Evolutionary conservation across 2,888 invertebrate genomes (phyloP).

Genomic region (Nomada lathburiana): DNA sequence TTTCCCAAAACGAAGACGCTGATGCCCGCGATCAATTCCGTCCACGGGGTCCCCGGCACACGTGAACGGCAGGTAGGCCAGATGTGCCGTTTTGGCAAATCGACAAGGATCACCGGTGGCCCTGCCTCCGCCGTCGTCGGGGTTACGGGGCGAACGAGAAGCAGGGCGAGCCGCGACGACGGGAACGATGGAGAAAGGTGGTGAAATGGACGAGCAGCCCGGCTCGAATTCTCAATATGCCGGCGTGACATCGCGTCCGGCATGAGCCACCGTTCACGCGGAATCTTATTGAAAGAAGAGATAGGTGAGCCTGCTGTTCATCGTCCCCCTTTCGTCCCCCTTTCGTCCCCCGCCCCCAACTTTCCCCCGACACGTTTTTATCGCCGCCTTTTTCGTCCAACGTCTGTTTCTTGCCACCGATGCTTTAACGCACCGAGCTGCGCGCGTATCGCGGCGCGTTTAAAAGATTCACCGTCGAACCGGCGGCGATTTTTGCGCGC

Average conservation of each 20-base stretch:
- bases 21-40: slow-evolving; percentile 21
- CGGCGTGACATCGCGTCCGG: slow-evolving; percentile 69
- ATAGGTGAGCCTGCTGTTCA: slow-evolving; percentile 63
- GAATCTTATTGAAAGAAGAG: slow-evolving; percentile 77
- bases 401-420: slow-evolving; percentile 52
- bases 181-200: neutral
- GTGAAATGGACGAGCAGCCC: slow-evolving; percentile 34
- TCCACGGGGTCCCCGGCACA: neutral
- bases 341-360: slow-evolving; percentile 48
- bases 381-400: slow-evolving; percentile 45
- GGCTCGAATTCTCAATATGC: slow-evolving; percentile 76
- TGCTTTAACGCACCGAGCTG: slow-evolving; percentile 25
- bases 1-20: slow-evolving; percentile 26
- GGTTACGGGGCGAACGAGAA: neutral
- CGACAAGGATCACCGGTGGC: slow-evolving; percentile 48
- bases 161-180: no score
- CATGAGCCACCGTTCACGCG: slow-evolving; percentile 73
- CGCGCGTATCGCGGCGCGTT: slow-evolving; percentile 53
- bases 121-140: slow-evolving; percentile 10
- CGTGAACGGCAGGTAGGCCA: slow-evolving; percentile 54
- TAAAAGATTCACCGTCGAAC: slow-evolving; percentile 66
- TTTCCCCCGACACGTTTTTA: neutral
- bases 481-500: neutral
- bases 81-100: slow-evolving; percentile 67
- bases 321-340: slow-evolving; percentile 37